Evolutionary conservation across 2,113 vertebrate genomes (phyloP).

Genomic region (Sylvilagus bachmani): DNA sequence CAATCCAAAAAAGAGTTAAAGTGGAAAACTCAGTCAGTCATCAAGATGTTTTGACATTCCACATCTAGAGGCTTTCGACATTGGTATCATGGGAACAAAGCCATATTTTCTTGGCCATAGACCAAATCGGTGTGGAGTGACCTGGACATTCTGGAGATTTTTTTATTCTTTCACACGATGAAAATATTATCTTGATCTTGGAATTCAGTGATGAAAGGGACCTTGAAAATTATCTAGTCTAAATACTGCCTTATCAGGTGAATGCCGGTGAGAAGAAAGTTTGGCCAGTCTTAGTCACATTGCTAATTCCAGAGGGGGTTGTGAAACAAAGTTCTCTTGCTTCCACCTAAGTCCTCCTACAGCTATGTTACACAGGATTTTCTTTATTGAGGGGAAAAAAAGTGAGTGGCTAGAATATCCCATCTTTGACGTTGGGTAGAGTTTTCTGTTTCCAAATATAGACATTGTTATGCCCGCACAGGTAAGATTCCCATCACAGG

Average conservation of each 20-base stretch:
- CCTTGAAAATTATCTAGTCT: neutral
- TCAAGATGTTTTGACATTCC: constrained; percentile 67
- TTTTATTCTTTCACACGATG: neutral
- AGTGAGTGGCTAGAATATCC: neutral
- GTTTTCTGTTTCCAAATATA: neutral
- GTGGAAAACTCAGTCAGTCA: neutral
- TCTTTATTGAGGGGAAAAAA: neutral
- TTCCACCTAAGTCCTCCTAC: neutral
- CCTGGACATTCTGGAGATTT: neutral
- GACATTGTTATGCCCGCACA: neutral
- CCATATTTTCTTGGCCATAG: neutral
- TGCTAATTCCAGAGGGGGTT: neutral
- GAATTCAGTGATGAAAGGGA: neutral
- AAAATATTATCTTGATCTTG: constrained; percentile 37
- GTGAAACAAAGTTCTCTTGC: neutral
- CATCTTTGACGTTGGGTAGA: neutral
- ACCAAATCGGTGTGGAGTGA: neutral
- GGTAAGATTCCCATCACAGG: neutral
- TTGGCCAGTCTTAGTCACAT: neutral
- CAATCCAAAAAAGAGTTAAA: neutral
- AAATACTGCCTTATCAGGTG: neutral
- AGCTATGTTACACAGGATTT: neutral
- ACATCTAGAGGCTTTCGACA: neutral
- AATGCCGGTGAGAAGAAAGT: neutral
- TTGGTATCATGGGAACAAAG: neutral